Percentiles rank a stretch among this genome's conserved stretches.
Conservation (phyloP, 2,797 vertebrate genomes). For the Bovichtus variegatus region DNA sequence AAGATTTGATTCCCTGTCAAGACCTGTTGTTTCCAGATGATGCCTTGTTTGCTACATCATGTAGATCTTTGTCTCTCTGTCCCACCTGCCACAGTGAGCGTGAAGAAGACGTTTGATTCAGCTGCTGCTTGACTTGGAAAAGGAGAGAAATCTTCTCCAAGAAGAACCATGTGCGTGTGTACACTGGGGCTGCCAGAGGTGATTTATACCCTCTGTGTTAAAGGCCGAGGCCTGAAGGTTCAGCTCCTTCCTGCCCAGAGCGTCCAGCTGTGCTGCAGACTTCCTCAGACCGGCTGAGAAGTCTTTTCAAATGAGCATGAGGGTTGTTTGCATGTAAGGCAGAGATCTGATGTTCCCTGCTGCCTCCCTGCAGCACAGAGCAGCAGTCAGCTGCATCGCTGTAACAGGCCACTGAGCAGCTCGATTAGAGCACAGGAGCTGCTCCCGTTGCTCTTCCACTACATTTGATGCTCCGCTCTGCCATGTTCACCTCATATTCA, state of each 20-base stretch:
- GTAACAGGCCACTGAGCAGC: constrained; percentile 75
- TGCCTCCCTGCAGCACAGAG: constrained; percentile 59
- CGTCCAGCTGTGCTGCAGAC: constrained; percentile 63
- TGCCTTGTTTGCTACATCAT: not conserved
- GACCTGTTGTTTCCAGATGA: not conserved
- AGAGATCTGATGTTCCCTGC: constrained; percentile 36
- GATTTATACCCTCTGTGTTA: constrained; percentile 54
- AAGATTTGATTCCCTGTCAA: not conserved
- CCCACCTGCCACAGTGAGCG: constrained; percentile 5
- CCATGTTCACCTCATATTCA: constrained; percentile 24
- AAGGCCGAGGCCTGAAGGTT: constrained; percentile 37
- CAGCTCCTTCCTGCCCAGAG: constrained; percentile 8
- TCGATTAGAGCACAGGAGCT: constrained; percentile 44
- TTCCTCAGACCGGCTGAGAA: constrained; percentile 13
- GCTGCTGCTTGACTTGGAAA: constrained; percentile 14
- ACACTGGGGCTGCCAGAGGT: constrained; percentile 44
- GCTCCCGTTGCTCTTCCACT: constrained; percentile 59
- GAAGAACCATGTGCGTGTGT: constrained; percentile 41
- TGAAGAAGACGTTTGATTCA: constrained; percentile 33
- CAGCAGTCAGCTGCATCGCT: constrained; percentile 59
- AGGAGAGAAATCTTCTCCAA: constrained; percentile 3
- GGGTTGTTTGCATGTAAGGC: constrained; percentile 48
- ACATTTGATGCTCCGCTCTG: constrained; percentile 54
- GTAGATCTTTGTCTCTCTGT: not conserved
- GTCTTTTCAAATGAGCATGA: constrained; percentile 30